Base-by-base conservation (phyloP, 1,140 invertebrate genomes). In the Portunus trituberculatus region DNA sequence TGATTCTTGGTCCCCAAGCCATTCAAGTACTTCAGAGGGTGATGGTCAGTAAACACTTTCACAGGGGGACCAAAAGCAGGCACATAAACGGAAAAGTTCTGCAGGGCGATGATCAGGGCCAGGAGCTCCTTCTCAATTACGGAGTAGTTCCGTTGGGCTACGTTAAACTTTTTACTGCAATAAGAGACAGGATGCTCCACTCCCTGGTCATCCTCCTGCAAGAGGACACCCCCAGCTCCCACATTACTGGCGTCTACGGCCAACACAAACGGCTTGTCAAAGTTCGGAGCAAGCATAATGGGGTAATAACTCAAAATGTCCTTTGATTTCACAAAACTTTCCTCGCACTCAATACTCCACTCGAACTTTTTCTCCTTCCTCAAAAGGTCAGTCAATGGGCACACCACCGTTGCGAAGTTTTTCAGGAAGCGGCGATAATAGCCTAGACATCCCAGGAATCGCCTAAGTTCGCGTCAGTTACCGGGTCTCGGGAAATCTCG, bases 141-240 rank as follows among this genome's bases (percentile, higher is more conserved):
- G 2, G 89, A 91, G n/a, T 91, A 91, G 48, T 91, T 91, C 48
- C n/a, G 46, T 39, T 91, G 89, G 45, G 89, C 89, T 12, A 12
- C 46, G n/a, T 91, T 46, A 48, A 91, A 48, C 46, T 91, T 91
- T 29, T 91, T 91, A n/a, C 32, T 48, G n/a, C 4, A 91, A 28
- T 91, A 91, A 48, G 31, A 91, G n/a, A 91, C n/a, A 2, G 89
- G 46, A 29, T 91, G 32, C 2, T 91, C 89, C 6, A 52, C 29
- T 3, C 8, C 39, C 4, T n/a, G 7, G 8, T 91, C 89, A 4
- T 48, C 89, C 46, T 48, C 32, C n/a, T 91, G 89, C 14, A 91
- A 7, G 2, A 91, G n/a, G 7, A 76, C 59, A 14, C 7, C 59
- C 7, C 59, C 59, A 20, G 20, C 59, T 25, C 59, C 59, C 7